phyloP scores from a whole-genome alignment of 2,797 vertebrate genomes.

The Sciurus vulgaris region DNA sequence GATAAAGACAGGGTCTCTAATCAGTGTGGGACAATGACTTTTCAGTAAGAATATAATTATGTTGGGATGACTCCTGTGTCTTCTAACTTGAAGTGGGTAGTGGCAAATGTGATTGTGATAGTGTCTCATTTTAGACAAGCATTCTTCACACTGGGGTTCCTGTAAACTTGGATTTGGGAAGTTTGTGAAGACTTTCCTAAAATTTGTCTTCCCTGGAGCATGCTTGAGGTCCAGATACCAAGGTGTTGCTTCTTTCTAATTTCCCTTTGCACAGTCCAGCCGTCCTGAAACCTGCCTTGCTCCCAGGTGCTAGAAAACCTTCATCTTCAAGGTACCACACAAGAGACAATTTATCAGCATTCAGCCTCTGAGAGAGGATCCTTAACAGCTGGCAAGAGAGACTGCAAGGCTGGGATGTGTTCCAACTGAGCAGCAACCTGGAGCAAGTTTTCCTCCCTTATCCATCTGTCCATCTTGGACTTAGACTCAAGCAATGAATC shows the following conservation, averaged over 20 bases:
- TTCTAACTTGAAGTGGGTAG: neutral
- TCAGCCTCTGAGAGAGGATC: neutral
- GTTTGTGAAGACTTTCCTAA: neutral
- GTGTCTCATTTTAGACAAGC: neutral
- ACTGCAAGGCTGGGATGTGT: neutral
- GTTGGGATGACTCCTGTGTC: neutral
- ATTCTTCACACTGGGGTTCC: neutral
- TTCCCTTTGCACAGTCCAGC: neutral
- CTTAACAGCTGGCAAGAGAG: slow-evolving; percentile 45
- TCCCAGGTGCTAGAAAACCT: neutral
- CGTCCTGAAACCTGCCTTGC: neutral
- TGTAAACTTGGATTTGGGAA: neutral
- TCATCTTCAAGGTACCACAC: neutral
- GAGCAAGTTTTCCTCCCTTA: neutral
- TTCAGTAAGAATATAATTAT: neutral
- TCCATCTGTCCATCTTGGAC: neutral
- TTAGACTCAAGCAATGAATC: slow-evolving; percentile 4
- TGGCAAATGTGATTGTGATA: neutral
- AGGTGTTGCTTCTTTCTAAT: neutral
- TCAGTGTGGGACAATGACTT: neutral
- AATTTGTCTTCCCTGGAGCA: neutral
- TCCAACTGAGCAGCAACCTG: neutral
- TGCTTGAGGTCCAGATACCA: neutral
- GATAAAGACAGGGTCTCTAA: neutral
- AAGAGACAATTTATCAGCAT: slow-evolving; percentile 16